These are phyloP conservation scores for Sesamia nonagrioides DNA, from an alignment of 1,140 invertebrate genomes.

Conservation along the genomic window DNA sequence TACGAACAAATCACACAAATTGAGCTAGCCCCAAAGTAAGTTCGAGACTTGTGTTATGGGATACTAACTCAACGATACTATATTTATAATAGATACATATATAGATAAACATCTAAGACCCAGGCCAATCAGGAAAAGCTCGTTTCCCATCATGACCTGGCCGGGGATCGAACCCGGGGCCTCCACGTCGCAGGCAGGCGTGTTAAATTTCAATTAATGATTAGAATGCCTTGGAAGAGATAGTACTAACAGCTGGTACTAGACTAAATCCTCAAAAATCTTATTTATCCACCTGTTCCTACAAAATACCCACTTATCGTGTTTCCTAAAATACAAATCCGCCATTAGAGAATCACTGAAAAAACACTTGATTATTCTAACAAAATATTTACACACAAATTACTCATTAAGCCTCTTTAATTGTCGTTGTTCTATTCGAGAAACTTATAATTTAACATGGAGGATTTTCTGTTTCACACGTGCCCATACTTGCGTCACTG, in stretches of 20 bases:
- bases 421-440: constrained; percentile 51
- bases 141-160: too few species aligned
- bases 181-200: too few species aligned
- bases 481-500: constrained; percentile 72
- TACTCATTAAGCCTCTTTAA: constrained; percentile 55
- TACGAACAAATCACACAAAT: too few species aligned
- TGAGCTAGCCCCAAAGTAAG: too few species aligned
- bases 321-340: constrained; percentile 2
- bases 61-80: too few species aligned
- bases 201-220: background rate
- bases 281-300: constrained; percentile 29
- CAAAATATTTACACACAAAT: constrained; percentile 43
- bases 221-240: background rate
- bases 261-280: background rate
- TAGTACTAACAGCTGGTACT: constrained; percentile 21
- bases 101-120: too few species aligned
- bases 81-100: too few species aligned
- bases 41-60: too few species aligned
- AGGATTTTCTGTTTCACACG: constrained; percentile 66
- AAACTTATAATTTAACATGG: constrained; percentile 57
- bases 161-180: too few species aligned
- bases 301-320: constrained; percentile 12
- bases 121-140: too few species aligned
- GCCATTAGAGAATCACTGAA: constrained; percentile 27
- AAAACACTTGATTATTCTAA: constrained; percentile 26